Evolutionary conservation across 2,113 vertebrate species (phyloP).

Genomic region (Tupaia tana): DNA sequence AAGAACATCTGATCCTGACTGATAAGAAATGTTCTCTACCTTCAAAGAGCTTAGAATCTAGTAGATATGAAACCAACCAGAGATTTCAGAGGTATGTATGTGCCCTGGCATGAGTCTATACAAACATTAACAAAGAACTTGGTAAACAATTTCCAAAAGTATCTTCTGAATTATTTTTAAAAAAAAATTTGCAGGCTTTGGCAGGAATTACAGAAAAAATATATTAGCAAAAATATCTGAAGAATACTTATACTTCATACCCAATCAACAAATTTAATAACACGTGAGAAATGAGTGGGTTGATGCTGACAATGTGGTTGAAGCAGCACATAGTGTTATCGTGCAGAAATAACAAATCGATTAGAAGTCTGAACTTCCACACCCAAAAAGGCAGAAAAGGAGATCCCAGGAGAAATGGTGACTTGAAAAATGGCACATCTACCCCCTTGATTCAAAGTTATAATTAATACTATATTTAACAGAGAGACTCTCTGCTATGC

Average conservation of each 20-base stretch:
- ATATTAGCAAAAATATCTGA: neutral
- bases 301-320: neutral
- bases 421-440: neutral
- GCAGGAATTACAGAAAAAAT: slow-evolving; percentile 11
- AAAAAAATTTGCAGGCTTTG: neutral
- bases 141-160: slow-evolving; percentile 16
- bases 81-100: neutral
- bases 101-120: neutral
- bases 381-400: neutral
- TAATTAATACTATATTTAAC: neutral
- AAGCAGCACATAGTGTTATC: neutral
- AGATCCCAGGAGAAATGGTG: neutral
- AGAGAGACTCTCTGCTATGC: neutral
- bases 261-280: slow-evolving; percentile 48
- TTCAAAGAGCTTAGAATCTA: neutral
- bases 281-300: slow-evolving; percentile 45
- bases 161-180: neutral
- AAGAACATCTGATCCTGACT: neutral
- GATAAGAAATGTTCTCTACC: neutral
- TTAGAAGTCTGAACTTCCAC: neutral
- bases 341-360: neutral
- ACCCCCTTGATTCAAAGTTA: neutral
- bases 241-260: neutral
- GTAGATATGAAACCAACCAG: neutral
- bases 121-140: neutral